A percentile compares a stretch with the other conserved stretches of the same genome.
phyloP scores from a whole-genome alignment of 2,888 invertebrate species.

The Macrostomum cliftonense region DNA sequence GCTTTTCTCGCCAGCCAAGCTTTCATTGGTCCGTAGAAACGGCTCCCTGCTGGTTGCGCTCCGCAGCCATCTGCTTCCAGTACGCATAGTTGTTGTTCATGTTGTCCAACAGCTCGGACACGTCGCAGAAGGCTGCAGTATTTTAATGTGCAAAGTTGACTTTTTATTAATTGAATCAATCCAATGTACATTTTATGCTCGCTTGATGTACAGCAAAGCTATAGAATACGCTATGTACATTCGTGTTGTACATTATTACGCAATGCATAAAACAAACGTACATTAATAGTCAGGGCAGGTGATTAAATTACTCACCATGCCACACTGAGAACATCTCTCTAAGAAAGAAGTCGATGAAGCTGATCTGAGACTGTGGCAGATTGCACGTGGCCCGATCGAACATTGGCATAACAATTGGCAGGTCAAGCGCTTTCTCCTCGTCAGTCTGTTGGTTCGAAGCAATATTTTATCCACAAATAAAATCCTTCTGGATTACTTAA shows the following conservation, averaged over 20 bases:
- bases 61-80: constrained; percentile 54
- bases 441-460: constrained; percentile 62
- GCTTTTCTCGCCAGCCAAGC: too few relatives aligned
- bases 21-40: too few relatives aligned
- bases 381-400: constrained; percentile 84
- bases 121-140: constrained; percentile 63
- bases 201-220: too few relatives aligned
- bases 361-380: constrained; percentile 88
- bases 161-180: background rate
- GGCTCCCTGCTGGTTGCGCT: too few relatives aligned
- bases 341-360: constrained; percentile 89
- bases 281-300: too few relatives aligned
- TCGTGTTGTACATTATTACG: too few relatives aligned
- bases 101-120: constrained; percentile 67
- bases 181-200: background rate
- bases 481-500: too few relatives aligned
- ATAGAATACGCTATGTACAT: too few relatives aligned
- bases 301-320: background rate
- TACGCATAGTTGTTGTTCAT: constrained; percentile 67
- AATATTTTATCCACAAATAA: too few relatives aligned
- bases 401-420: constrained; percentile 95
- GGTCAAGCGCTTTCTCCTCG: constrained; percentile 48
- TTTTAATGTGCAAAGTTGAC: constrained; percentile 1
- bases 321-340: constrained; percentile 64
- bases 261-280: too few relatives aligned